phyloP scores from a whole-genome alignment of 2,888 invertebrate genomes.

The Cephonodes hylas region DNA sequence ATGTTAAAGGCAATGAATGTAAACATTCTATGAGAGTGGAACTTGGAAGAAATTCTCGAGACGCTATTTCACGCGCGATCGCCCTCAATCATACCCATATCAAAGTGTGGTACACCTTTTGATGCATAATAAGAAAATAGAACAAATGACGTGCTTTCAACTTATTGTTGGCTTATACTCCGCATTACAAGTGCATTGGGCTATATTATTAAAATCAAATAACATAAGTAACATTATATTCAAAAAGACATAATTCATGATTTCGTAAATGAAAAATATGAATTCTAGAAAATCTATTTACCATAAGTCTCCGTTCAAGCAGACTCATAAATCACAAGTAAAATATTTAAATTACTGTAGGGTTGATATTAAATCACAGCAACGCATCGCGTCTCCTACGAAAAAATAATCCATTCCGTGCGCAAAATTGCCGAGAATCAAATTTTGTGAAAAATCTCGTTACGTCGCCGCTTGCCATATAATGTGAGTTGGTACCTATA shows the following conservation, averaged over 20 bases:
- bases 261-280: background rate
- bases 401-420: slow-evolving; percentile 58
- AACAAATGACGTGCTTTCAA: background rate
- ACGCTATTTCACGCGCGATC: slow-evolving; percentile 66
- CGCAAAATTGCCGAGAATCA: slow-evolving; percentile 64
- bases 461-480: slow-evolving; percentile 53
- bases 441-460: slow-evolving; percentile 69
- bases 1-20: background rate
- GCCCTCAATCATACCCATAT: slow-evolving; percentile 62
- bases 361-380: slow-evolving; percentile 48
- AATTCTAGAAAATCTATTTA: background rate
- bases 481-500: slow-evolving; percentile 40
- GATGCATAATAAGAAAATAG: slow-evolving; percentile 22
- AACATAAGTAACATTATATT: background rate
- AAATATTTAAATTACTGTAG: slow-evolving; percentile 18
- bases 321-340: background rate
- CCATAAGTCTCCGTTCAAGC: background rate
- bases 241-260: background rate
- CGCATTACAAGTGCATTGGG: background rate
- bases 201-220: background rate
- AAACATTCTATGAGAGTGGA: slow-evolving; percentile 5
- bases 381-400: slow-evolving; percentile 43
- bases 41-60: slow-evolving; percentile 31
- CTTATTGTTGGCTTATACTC: background rate
- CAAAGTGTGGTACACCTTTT: slow-evolving; percentile 34